A percentile compares a stretch with the other conserved stretches of the same genome.
Conservation (phyloP, 2,888 invertebrate species). For the Bimastos eiseni region DNA sequence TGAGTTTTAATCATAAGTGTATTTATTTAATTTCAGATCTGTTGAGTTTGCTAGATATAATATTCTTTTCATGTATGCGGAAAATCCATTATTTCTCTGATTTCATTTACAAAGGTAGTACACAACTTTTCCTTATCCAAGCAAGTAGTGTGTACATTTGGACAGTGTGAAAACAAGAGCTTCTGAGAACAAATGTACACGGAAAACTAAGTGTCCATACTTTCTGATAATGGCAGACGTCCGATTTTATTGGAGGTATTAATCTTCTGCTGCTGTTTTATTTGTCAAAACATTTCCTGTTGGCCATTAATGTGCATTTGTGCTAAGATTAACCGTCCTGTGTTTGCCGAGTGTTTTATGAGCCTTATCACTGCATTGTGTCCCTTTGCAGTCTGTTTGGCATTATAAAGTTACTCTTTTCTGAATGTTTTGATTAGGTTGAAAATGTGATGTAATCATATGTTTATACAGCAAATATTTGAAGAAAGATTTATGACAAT, state of each 20-base stretch:
- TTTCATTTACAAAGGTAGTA: background rate
- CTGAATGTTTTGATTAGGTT: background rate
- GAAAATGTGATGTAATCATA: background rate
- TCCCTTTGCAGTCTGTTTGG: background rate
- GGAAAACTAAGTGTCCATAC: background rate
- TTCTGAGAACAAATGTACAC: background rate
- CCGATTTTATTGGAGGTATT: background rate
- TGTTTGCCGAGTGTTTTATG: background rate
- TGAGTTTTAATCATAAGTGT: background rate
- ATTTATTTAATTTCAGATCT: conserved; percentile 9
- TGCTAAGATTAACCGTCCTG: no score
- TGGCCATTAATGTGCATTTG: background rate
- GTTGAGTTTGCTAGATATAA: background rate
- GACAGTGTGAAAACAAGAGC: background rate
- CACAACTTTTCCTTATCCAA: background rate
- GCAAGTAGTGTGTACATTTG: background rate
- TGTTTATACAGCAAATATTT: background rate
- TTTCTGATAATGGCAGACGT: background rate
- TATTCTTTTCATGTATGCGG: background rate
- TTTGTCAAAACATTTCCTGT: background rate
- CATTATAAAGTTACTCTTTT: background rate
- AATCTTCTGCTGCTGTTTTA: background rate
- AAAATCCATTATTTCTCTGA: background rate
- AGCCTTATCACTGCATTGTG: background rate
- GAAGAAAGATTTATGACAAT: background rate